Percentiles rank a stretch among this genome's conserved stretches.
Evolutionary conservation across 2,797 vertebrate species (phyloP).

Genomic region (Macropodus opercularis): DNA sequence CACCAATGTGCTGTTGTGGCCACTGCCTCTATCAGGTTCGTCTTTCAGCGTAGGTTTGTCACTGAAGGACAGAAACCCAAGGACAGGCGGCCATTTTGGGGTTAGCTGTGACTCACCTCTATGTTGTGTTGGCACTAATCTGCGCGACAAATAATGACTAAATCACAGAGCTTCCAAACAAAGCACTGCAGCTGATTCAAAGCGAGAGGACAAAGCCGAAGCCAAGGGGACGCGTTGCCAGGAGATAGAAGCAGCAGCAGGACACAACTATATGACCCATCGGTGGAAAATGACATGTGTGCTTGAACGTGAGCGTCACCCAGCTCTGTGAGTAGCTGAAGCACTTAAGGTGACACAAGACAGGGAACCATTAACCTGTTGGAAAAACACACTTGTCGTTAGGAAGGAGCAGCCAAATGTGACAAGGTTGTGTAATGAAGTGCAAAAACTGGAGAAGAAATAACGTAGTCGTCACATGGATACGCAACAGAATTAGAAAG

Average conservation of each 20-base stretch:
- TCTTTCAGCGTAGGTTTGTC: constrained; percentile 2
- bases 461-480: not conserved
- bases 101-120: constrained; percentile 2
- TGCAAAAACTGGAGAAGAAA: constrained; percentile 4
- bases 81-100: constrained; percentile 68
- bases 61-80: constrained; percentile 56
- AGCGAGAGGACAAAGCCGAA: constrained; percentile 37
- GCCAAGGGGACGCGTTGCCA: constrained; percentile 45
- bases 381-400: constrained; percentile 38
- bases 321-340: constrained; percentile 56
- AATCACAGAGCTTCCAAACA: constrained; percentile 42
- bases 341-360: constrained; percentile 45
- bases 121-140: constrained; percentile 43
- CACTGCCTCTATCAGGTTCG: not conserved
- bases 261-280: constrained; percentile 29
- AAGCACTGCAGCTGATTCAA: constrained; percentile 26
- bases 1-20: no score
- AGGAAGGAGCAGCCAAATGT: constrained; percentile 37
- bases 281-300: constrained; percentile 56
- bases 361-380: constrained; percentile 59
- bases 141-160: constrained; percentile 48
- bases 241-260: constrained; percentile 45
- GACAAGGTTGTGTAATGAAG: constrained; percentile 5
- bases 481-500: not conserved
- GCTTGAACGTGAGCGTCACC: no score